A percentile compares a stretch with the other conserved stretches of the same genome.
Conservation (phyloP, 2,888 invertebrate genomes). For the Linnaemya vulpina region DNA sequence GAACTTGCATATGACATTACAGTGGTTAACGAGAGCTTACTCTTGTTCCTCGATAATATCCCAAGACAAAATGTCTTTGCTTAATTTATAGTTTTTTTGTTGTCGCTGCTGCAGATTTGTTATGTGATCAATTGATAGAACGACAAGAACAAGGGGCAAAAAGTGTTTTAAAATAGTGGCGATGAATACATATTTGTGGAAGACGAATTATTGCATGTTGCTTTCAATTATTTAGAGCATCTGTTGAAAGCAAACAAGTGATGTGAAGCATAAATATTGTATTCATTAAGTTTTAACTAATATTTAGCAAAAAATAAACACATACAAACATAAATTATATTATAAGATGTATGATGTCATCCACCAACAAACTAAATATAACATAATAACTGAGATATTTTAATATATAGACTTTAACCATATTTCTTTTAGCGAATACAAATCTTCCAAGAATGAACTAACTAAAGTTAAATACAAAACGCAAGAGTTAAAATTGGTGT, state of each 20-base stretch:
- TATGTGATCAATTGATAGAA: background rate
- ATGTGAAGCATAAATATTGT: slow-evolving; percentile 21
- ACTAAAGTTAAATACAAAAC: too few species aligned
- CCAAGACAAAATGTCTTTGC: background rate
- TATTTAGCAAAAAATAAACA: background rate
- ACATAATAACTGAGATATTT: too few species aligned
- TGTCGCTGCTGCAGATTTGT: background rate
- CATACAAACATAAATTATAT: too few species aligned
- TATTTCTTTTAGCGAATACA: too few species aligned
- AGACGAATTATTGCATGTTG: slow-evolving; percentile 55
- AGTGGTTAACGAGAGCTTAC: background rate
- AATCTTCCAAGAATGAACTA: too few species aligned
- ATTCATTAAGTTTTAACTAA: background rate
- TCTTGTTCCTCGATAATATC: background rate
- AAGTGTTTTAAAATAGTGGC: slow-evolving; percentile 23
- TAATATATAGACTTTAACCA: too few species aligned
- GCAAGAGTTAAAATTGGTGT: too few species aligned
- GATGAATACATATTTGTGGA: slow-evolving; percentile 53
- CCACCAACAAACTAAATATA: too few species aligned
- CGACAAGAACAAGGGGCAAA: background rate
- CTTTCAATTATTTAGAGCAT: slow-evolving; percentile 51
- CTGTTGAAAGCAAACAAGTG: slow-evolving; percentile 32
- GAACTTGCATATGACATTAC: background rate
- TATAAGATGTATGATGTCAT: too few species aligned
- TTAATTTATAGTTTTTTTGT: background rate